Percentiles rank a stretch among this genome's conserved stretches.
Evolutionary conservation across 2,113 vertebrate genomes (phyloP).

Genomic region (Caracal caracal): DNA sequence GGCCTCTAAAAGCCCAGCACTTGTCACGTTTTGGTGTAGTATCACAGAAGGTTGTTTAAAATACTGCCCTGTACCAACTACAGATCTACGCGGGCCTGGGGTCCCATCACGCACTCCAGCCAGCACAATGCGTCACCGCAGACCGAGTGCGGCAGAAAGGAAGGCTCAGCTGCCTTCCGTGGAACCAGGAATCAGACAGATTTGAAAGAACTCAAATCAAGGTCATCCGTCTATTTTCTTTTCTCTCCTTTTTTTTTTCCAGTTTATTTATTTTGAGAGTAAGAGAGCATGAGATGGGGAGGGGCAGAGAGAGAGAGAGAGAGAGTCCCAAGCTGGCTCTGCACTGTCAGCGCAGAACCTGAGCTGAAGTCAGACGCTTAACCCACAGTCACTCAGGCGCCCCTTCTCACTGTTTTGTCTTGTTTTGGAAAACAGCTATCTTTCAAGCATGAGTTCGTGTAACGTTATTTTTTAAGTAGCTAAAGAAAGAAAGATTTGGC

Average conservation of each 20-base stretch:
- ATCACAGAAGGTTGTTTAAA: background rate
- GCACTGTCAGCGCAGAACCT: too few species aligned
- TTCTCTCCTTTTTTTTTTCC: too few species aligned
- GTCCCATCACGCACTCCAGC: rapidly evolving
- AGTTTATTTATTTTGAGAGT: too few species aligned
- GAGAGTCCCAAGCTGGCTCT: too few species aligned
- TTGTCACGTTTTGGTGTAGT: rapidly evolving
- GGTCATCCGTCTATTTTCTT: background rate
- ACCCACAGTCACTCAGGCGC: too few species aligned
- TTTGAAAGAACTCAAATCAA: background rate
- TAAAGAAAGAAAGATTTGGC: background rate
- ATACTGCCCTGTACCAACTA: rapidly evolving
- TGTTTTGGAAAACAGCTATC: background rate
- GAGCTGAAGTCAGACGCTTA: too few species aligned
- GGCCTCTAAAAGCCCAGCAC: background rate
- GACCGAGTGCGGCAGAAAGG: rapidly evolving
- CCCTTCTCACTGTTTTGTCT: background rate
- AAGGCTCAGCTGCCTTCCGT: rapidly evolving
- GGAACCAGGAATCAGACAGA: background rate
- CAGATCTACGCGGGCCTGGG: rapidly evolving
- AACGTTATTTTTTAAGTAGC: background rate
- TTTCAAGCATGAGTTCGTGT: background rate
- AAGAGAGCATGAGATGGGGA: too few species aligned
- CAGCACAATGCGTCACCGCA: rapidly evolving
- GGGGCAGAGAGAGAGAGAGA: too few species aligned